These are phyloP conservation scores for Columbina picui DNA, from an alignment of 2,113 vertebrate species.

Conservation along the genomic window DNA sequence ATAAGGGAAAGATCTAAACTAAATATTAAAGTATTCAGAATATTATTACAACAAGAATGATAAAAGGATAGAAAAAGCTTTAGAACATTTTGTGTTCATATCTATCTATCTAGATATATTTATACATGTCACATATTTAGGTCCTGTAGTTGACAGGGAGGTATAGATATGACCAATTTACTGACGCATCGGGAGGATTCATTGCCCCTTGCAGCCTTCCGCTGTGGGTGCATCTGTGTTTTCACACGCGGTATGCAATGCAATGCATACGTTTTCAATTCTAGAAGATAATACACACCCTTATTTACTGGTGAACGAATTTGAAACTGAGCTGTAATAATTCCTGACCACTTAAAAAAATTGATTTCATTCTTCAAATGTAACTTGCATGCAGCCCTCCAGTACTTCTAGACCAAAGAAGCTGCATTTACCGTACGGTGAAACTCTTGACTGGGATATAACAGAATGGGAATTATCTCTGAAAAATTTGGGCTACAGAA, in stretches of 20 bases:
- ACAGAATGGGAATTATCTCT: constrained; percentile 41
- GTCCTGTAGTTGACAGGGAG: background rate
- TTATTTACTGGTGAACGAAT: background rate
- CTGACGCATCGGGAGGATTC: background rate
- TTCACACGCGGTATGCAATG: accelerated
- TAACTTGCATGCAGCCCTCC: background rate
- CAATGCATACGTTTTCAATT: background rate
- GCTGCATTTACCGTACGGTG: background rate
- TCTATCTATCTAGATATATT: background rate
- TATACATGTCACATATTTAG: background rate
- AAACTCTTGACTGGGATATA: background rate
- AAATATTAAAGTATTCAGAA: background rate
- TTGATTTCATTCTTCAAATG: background rate
- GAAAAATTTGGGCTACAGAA: constrained; percentile 20
- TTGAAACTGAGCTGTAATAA: background rate
- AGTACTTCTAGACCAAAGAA: background rate
- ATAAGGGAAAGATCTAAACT: constrained; percentile 10
- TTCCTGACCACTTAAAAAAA: background rate
- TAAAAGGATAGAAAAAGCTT: background rate
- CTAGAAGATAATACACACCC: accelerated
- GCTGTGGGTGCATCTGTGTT: background rate
- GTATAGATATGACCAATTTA: accelerated
- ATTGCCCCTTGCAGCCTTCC: accelerated
- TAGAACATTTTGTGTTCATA: background rate
- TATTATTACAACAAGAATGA: background rate